A percentile compares a stretch with the other conserved stretches of the same genome.
Conservation (phyloP, 1,140 invertebrate genomes). For the Mercenaria mercenaria region DNA sequence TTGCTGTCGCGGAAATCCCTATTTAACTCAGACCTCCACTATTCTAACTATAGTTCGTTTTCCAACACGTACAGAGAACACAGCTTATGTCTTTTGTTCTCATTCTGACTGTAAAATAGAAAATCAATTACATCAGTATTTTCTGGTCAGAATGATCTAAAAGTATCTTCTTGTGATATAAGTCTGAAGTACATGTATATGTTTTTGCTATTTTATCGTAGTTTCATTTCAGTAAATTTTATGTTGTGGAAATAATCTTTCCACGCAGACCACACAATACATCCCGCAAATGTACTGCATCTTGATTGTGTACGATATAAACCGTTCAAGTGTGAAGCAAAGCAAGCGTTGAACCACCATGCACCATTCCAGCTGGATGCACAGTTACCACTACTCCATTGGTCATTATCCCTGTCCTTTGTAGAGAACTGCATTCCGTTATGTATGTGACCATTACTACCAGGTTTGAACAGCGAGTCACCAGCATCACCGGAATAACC, state of each 20-base stretch:
- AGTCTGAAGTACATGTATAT: too few relatives aligned
- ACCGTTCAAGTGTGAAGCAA: constrained; percentile 14
- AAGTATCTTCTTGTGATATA: too few relatives aligned
- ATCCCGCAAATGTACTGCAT: too few relatives aligned
- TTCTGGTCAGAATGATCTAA: too few relatives aligned
- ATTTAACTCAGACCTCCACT: too few relatives aligned
- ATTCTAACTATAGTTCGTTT: too few relatives aligned
- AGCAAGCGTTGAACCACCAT: constrained; percentile 39
- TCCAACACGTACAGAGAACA: too few relatives aligned
- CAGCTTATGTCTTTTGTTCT: neutral
- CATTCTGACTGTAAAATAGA: too few relatives aligned
- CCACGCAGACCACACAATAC: neutral
- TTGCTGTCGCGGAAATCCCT: too few relatives aligned
- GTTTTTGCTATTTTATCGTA: neutral
- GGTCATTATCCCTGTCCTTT: constrained; percentile 46
- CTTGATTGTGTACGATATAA: neutral
- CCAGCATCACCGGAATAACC: constrained; percentile 18
- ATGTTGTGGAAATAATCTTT: neutral
- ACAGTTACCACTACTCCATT: neutral
- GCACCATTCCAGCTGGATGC: neutral
- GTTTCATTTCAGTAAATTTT: constrained; percentile 6
- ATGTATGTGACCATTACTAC: too few relatives aligned
- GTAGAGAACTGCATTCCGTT: constrained; percentile 26
- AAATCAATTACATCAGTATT: too few relatives aligned
- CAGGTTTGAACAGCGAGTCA: neutral